Conservation (phyloP, 2,888 invertebrate species). For the Cephus spinipes region DNA sequence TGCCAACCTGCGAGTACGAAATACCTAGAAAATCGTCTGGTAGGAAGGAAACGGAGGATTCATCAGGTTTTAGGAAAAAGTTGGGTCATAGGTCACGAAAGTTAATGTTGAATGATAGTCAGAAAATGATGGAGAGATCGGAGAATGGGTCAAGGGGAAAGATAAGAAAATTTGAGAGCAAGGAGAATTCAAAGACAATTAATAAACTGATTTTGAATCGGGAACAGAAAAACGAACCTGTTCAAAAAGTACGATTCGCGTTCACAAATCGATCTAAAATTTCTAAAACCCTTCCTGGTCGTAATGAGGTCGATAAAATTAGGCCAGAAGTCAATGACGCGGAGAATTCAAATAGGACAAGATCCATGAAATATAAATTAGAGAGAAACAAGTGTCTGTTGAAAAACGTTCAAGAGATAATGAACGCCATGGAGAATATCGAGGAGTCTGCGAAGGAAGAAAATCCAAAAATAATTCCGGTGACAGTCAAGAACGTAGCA, state of each 20-base stretch:
- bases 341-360: not conserved
- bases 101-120: not conserved
- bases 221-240: not conserved
- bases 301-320: not conserved
- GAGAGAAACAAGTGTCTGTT: constrained; percentile 31
- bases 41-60: not conserved
- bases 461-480: not conserved
- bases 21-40: not conserved
- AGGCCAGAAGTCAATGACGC: not conserved
- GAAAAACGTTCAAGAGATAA: constrained; percentile 27
- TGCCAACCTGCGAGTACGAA: not conserved
- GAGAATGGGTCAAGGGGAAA: not conserved
- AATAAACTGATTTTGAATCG: not conserved
- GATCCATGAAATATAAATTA: constrained; percentile 15
- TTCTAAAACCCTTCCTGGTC: not conserved
- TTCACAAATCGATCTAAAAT: not conserved
- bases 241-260: constrained; percentile 3
- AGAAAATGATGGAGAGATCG: not conserved
- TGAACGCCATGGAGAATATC: constrained; percentile 14
- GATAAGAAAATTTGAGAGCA: not conserved
- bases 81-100: not conserved
- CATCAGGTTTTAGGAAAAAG: not conserved
- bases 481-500: not conserved
- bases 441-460: not conserved
- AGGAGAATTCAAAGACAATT: not conserved